Evolutionary conservation across 2,113 vertebrate genomes (phyloP).

Genomic region (Solea senegalensis): DNA sequence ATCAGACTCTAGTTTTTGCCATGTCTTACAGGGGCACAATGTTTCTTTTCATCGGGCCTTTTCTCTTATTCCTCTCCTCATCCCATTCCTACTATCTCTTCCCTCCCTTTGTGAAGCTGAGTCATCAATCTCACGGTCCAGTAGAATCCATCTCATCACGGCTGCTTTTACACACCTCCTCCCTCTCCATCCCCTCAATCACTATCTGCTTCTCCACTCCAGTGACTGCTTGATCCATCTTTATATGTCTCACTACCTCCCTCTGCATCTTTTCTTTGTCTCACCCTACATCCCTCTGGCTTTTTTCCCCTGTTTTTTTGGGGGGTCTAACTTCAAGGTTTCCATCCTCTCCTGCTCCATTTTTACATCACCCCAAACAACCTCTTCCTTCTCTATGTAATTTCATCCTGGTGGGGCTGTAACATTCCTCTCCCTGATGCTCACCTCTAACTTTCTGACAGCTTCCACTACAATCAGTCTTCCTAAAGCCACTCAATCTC

Average conservation of each 20-base stretch:
- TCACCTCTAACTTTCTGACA: constrained; percentile 42
- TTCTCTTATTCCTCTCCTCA: constrained; percentile 7
- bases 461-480: constrained; percentile 32
- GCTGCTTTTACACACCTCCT: constrained; percentile 66
- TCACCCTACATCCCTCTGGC: background rate
- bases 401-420: background rate
- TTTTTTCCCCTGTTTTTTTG: constrained; percentile 39
- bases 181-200: constrained; percentile 57
- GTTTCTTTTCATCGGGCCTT: constrained; percentile 60
- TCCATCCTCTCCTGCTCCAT: constrained; percentile 7
- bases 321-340: constrained; percentile 27
- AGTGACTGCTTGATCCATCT: constrained; percentile 59
- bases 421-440: constrained; percentile 3
- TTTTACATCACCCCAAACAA: constrained; percentile 4
- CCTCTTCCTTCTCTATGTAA: constrained; percentile 5
- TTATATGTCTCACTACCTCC: constrained; percentile 52
- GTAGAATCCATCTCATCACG: constrained; percentile 73
- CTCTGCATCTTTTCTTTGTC: constrained; percentile 9
- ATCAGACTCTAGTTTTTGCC: constrained; percentile 37
- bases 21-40: constrained; percentile 13
- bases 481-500: constrained; percentile 39
- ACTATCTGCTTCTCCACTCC: constrained; percentile 53
- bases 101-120: constrained; percentile 45
- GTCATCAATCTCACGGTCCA: constrained; percentile 76
- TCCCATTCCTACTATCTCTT: constrained; percentile 36